phyloP scores from a whole-genome alignment of 2,888 invertebrate species.

The Melieria picta region DNA sequence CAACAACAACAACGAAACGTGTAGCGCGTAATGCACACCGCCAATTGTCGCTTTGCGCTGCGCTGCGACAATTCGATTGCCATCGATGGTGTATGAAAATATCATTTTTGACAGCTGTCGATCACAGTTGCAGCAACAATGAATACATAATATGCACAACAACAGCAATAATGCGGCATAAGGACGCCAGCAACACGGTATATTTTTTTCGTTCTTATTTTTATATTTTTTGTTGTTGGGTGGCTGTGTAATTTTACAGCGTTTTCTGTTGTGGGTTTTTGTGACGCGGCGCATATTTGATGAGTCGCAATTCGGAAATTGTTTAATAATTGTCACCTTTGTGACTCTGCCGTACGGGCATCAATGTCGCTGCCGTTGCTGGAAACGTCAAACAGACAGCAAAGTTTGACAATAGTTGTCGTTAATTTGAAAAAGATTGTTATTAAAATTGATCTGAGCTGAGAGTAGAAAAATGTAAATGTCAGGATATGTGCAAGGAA shows the following conservation, averaged over 20 bases:
- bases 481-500: too few species aligned
- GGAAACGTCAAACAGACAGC: background rate
- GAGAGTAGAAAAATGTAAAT: too few species aligned
- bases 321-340: conserved; percentile 39
- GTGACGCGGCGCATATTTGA: conserved; percentile 30
- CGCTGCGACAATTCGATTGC: conserved; percentile 39
- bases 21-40: background rate
- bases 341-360: background rate
- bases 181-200: conserved; percentile 14
- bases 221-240: conserved; percentile 11
- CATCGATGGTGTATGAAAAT: conserved; percentile 48
- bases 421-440: too few species aligned
- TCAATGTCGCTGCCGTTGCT: background rate
- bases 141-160: conserved; percentile 11
- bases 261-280: conserved; percentile 4
- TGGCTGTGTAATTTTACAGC: background rate
- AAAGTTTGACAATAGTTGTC: too few species aligned
- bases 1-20: background rate
- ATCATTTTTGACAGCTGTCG: conserved; percentile 62
- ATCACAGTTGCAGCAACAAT: conserved; percentile 46
- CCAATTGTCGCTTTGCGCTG: background rate
- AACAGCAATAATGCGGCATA: conserved; percentile 10
- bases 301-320: conserved; percentile 33
- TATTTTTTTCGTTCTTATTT: conserved; percentile 6
- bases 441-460: too few species aligned